phyloP scores from a whole-genome alignment of 2,113 vertebrate species.

The Pseudorasbora parva region DNA sequence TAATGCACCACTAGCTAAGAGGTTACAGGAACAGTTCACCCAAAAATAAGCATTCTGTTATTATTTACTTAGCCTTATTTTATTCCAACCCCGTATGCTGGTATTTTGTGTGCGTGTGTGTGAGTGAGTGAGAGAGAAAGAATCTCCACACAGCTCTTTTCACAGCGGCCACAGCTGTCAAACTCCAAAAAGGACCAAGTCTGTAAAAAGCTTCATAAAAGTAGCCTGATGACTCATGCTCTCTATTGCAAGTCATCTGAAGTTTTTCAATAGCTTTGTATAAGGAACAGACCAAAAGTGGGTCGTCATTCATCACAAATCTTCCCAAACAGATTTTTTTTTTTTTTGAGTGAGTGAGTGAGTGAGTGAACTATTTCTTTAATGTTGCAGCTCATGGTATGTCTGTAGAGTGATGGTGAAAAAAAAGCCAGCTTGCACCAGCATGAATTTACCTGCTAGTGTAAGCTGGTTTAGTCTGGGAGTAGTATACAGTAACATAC shows the following conservation, averaged over 20 bases:
- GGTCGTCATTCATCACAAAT: not conserved
- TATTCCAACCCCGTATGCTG: not conserved
- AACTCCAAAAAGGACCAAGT: not conserved
- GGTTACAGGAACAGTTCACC: not conserved
- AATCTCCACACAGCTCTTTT: not conserved
- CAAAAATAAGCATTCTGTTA: not conserved
- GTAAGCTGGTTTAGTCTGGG: not conserved
- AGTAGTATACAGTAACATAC: not conserved
- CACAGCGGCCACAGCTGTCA: not conserved
- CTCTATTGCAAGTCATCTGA: not conserved
- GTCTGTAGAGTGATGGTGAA: not conserved
- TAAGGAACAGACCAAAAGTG: not conserved
- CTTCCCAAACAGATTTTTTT: not conserved
- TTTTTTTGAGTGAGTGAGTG: too few relatives aligned
- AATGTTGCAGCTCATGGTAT: not conserved
- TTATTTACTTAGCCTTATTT: not conserved
- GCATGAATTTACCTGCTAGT: not conserved
- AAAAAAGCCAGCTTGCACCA: not conserved
- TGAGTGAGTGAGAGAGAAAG: too few relatives aligned
- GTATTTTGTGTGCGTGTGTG: not conserved
- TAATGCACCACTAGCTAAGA: not conserved
- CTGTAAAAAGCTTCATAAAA: conserved; percentile 17
- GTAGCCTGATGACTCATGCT: not conserved
- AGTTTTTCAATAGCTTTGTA: conserved; percentile 4
- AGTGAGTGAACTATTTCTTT: not conserved